Base-by-base conservation (phyloP, 2,113 vertebrate genomes). In the Dermatemys mawii region DNA sequence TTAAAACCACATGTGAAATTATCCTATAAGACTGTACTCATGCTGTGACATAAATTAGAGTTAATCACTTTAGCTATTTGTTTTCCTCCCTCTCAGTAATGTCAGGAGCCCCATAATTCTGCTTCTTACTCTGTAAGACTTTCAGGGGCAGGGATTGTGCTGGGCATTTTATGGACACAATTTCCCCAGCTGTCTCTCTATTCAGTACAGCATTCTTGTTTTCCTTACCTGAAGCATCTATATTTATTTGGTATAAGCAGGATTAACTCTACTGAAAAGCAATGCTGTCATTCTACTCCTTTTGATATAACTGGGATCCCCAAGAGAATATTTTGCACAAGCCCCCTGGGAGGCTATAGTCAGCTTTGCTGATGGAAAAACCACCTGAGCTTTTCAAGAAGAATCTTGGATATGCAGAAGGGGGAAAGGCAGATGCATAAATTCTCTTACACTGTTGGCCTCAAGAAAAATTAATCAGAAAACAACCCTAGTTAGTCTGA, bases 371-470 rank as follows among this genome's bases (percentile, higher is more conserved):
- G 57, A 60, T 38, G 24, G 29, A 60, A 82, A 94, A 79, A 53
- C 24, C 6, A 81, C 2, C 38, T 55, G 44, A 19, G 8, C 48
- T 57, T 89, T 85, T 35, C 44, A 70, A 63, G 84, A 86, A 84
- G 9, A 8, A 83, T 92, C 81, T 87, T 80, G 5, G 11, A 5
- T 81, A 50, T 49, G 35, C 46, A 84, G 41, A 48, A 83, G 41
- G 35, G 87, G 73, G 63, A 73, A 96, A 94, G 57, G 90, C 53
- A 86, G 70, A 91, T 81, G 44, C 87, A n/a, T 81, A 90, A 54
- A 87, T 89, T 70, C 78, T 96, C 70, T 94, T 93, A 84, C 8
- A 87, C n/a, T 76, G 7, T 54, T 41, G 10, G 32, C 4, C 55
- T 92, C 60, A 41, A 82, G 87, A 92, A 89, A 5, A 46, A 86